Percentiles rank a stretch among this genome's conserved stretches.
phyloP scores from a whole-genome alignment of 1,140 invertebrate genomes.

The Sycophaga agraensis region DNA sequence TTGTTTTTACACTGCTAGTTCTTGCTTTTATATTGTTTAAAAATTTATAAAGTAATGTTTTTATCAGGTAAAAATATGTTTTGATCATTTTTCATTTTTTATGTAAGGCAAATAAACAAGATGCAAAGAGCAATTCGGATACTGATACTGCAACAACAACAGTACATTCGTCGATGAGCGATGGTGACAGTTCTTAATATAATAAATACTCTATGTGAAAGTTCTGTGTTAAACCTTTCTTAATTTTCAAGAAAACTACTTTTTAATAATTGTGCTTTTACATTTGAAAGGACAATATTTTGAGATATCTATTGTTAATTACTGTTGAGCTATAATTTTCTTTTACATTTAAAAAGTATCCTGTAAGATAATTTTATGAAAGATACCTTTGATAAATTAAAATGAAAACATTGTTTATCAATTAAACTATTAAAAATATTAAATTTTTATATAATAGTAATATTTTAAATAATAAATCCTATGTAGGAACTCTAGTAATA shows the following conservation, averaged over 20 bases:
- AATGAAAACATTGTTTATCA: too few relatives aligned
- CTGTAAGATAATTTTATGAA: constrained; percentile 4
- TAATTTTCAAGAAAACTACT: constrained; percentile 20
- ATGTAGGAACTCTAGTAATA: too few relatives aligned
- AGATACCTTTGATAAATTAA: too few relatives aligned
- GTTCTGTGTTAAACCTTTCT: constrained; percentile 30
- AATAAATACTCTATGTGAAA: constrained; percentile 29
- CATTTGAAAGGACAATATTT: neutral
- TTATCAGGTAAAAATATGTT: constrained; percentile 24
- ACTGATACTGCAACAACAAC: constrained; percentile 25
- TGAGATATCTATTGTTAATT: neutral
- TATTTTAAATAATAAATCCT: too few relatives aligned
- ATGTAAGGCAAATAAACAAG: constrained; percentile 22
- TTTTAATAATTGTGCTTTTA: neutral
- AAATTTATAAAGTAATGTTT: constrained; percentile 21
- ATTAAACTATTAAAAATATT: too few relatives aligned
- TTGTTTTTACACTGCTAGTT: constrained; percentile 22
- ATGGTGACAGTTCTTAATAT: constrained; percentile 28
- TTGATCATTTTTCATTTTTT: constrained; percentile 30
- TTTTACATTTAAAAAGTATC: too few relatives aligned
- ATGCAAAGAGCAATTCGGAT: constrained; percentile 28
- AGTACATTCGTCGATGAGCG: constrained; percentile 21
- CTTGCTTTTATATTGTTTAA: constrained; percentile 31
- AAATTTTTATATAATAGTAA: too few relatives aligned
- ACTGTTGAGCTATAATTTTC: too few relatives aligned